These are phyloP conservation scores for Gorsachius magnificus DNA, from an alignment of 2,797 vertebrate species.

Conservation along the genomic window DNA sequence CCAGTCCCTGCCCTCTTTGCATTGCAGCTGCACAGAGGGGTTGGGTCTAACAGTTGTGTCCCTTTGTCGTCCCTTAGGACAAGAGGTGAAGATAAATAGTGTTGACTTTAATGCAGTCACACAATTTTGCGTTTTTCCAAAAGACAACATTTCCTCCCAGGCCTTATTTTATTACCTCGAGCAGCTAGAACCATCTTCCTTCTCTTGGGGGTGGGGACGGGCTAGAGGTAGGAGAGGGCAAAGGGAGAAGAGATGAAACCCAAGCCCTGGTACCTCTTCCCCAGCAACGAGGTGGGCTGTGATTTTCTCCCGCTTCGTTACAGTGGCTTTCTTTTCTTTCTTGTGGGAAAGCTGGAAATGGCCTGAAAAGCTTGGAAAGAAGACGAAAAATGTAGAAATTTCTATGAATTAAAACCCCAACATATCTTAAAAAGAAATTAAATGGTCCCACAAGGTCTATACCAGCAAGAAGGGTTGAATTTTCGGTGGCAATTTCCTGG, in stretches of 20 bases:
- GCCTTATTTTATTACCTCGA: constrained; percentile 46
- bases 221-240: background rate
- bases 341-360: constrained; percentile 58
- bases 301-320: constrained; percentile 47
- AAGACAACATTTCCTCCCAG: constrained; percentile 80
- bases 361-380: constrained; percentile 14
- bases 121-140: constrained; percentile 77
- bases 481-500: background rate
- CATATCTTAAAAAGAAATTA: background rate
- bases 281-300: constrained; percentile 12
- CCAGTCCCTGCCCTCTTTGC: constrained; percentile 87
- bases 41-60: constrained; percentile 82
- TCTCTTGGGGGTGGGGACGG: background rate
- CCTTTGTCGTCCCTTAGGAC: constrained; percentile 76
- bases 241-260: background rate
- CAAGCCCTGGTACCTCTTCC: constrained; percentile 21
- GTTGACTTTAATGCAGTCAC: constrained; percentile 81
- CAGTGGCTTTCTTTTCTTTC: constrained; percentile 56
- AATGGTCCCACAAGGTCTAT: background rate
- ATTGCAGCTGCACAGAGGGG: constrained; percentile 83
- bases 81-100: constrained; percentile 87
- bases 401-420: background rate
- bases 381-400: background rate
- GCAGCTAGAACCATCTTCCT: constrained; percentile 51
- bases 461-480: background rate